Base-by-base conservation (phyloP, 2,797 vertebrate genomes). In the Crypturellus tataupa region DNA sequence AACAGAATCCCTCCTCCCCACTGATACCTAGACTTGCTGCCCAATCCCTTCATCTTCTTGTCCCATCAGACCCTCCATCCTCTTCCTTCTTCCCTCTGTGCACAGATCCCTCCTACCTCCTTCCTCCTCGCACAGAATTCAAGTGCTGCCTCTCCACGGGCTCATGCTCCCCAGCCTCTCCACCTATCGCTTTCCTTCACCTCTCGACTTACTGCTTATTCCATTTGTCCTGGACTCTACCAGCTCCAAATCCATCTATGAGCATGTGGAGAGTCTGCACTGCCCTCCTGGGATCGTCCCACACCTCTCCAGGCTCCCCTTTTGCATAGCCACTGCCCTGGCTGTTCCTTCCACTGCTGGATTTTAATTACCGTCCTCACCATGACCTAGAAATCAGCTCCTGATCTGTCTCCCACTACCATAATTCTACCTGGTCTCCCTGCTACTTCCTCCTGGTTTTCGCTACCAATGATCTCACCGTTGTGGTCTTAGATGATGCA, bases 191-290 rank as follows among this genome's bases (percentile, higher is more conserved):
- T 21, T 39, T 76, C 24, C 56, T 68, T 70, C 62, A 72, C 31
- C 25, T 18, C 15, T 12, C 84, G 7, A 12, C 23, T 81, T 58
- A 70, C 1, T 12, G 12, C 13, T 67, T 44, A 81, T 70, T 87
- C 27, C 33, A 63, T 69, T 68, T 49, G 42, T 44, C 46, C 29
- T 40, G 33, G 24, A 53, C 5, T 27, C 40, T 51, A 21, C 35
- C 39, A 42, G 56, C 62, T 33, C 76, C 62, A 80, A 24, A 72
- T 55, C 27, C 44, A 31, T 47, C 42, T 33, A 39, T 25, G 1
- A 1, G 27, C 25, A 72, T 0, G 0, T 16, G 51, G 29, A 6
- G 3, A 1, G 20, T 15, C 14, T 10, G 8, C 24, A 10, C n/a
- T 59, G 23, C 29, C 20, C 40, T 59, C 63, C 64, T 67, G 1